Base-by-base conservation (phyloP, 2,113 vertebrate genomes). In the Trichechus manatus region DNA sequence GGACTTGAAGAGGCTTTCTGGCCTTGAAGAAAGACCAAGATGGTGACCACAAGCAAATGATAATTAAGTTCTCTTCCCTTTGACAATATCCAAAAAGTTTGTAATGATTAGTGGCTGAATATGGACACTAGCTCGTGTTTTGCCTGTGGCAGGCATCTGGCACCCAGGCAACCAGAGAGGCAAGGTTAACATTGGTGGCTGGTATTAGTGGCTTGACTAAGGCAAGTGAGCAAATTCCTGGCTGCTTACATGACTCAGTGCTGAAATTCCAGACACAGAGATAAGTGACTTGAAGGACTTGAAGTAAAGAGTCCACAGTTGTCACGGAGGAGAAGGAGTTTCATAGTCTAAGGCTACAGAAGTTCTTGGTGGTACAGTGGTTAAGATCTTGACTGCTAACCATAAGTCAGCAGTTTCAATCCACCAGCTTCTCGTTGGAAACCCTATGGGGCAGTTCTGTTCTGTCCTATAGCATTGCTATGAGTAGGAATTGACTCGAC, bases 181-280 rank as follows among this genome's bases (percentile, higher is more conserved):
- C 27, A 53, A 53, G 2, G 10, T 2, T 44, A 14, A 11, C 9
- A 1, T 5, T 27, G 29, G 31, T 31, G 33, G 11, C 22, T 64
- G 31, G 6, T 0, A 1, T 9, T 36, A 14, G n/a, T 0, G 6
- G 83, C 4, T 86, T 22, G 31, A 36, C n/a, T 4, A 20, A 39
- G 0, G 39, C 56, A 33, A 50, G 13, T 13, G 6, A 0, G 10
- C 9, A 9, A 68, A 19, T 72, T 75, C n/a, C 25, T 6, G 5
- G 17, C 33, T 39, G 22, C 63, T 29, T n/a, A 20, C 14, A n/a
- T 2, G 27, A 50, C 27, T 53, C 0, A 4, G 50, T 2, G 29
- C 13, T 63, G 53, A 59, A 39, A 36, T 17, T n/a, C 25, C 59
- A 8, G 77, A 27, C 23, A 33, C 20, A 77, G 63, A 70, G 19